Evolutionary conservation across 2,888 invertebrate species (phyloP), one percentile per base, ranked within the genome.

Genomic region (Papilio demoleus): DNA sequence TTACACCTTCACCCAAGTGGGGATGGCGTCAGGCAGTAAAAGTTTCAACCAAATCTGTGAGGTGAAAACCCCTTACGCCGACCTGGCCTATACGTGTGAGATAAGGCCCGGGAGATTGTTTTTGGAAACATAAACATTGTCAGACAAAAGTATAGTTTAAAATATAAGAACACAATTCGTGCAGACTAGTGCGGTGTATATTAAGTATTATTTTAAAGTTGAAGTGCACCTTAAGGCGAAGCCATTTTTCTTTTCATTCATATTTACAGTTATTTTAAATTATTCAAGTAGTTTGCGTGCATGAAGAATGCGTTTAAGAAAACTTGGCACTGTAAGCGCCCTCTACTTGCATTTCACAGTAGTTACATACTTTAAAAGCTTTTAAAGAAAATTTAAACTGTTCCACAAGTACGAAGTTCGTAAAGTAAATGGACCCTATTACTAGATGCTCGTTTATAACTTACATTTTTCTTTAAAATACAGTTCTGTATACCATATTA

Each of bases 241-340:
- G 63, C 67, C 17, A 61, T 59, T 36, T 19, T 38, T 59, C 34
- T 50, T 58, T 65, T 27, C 38, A 38, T n/a, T 47, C 24, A 34
- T 59, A 22, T 59, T 58, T 65, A 61, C 42, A 36, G 56, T 34
- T 34, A 17, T 36, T 65, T 60, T 45, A 56, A 38, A 67, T 65
- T 47, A 31, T 11, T 24, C 47, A 36, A 53, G 38, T 36, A 53
- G 38, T 64, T 64, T 64, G n/a, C 53, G n/a, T 59, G 24, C 65
- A 45, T 45, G 42, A 47, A 66, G 59, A 47, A 59, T 42, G 59
- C 66, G 36, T 60, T 66, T 24, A 66, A 68, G 73, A 70, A 71
- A 68, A 75, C 75, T 82, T 88, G 86, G 87, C 88, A 82, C 65
- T 66, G 73, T 72, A 83, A 22, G 19, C 36, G 38, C n/a, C 24